phyloP scores from a whole-genome alignment of 1,140 invertebrate genomes.

The Diorhabda sublineata region DNA sequence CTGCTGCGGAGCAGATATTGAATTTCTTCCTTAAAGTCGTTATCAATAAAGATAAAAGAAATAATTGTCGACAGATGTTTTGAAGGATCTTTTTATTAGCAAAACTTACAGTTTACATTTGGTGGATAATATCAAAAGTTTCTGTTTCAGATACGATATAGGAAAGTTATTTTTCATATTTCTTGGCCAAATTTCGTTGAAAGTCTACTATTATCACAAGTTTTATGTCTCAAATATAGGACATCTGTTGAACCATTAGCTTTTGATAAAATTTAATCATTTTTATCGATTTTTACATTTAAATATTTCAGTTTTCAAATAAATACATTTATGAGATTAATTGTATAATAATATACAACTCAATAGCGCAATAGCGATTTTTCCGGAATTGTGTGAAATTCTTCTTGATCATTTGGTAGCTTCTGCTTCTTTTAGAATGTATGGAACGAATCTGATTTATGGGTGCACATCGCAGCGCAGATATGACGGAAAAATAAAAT shows the following conservation, averaged over 20 bases:
- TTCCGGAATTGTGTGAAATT: neutral
- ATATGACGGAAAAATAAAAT: conserved; percentile 14
- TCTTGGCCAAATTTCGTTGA: too few species aligned
- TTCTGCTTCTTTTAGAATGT: conserved; percentile 6
- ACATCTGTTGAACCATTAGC: neutral
- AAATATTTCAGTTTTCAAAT: neutral
- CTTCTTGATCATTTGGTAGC: conserved; percentile 9
- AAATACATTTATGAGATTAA: neutral
- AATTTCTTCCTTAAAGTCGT: too few species aligned
- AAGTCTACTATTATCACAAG: too few species aligned
- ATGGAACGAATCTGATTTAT: conserved; percentile 12
- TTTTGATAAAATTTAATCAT: neutral
- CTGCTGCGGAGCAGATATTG: too few species aligned
- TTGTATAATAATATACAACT: neutral
- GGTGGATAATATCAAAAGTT: too few species aligned
- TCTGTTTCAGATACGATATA: too few species aligned
- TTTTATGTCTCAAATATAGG: neutral
- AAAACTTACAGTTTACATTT: too few species aligned
- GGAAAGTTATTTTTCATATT: too few species aligned
- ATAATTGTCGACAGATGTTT: too few species aligned
- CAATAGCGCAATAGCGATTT: neutral
- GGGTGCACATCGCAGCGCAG: neutral
- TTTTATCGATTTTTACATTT: neutral
- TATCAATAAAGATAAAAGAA: too few species aligned
- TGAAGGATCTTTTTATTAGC: too few species aligned